Percentiles rank a stretch among this genome's conserved stretches.
phyloP scores from a whole-genome alignment of 2,797 vertebrate species.

The Pachyuromys duprasi region DNA sequence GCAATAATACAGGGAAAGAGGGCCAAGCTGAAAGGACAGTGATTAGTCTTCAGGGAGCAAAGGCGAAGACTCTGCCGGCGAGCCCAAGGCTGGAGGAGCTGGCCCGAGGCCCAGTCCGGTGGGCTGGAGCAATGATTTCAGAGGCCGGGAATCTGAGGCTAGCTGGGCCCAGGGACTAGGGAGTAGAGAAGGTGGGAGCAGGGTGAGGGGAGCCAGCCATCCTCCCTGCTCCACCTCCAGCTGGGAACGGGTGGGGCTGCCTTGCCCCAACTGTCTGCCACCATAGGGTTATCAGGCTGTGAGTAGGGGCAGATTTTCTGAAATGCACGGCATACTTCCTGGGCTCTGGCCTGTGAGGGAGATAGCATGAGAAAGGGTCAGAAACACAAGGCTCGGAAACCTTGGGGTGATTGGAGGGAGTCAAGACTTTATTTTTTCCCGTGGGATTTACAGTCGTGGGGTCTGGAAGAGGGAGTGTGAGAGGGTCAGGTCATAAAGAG shows the following conservation, averaged over 20 bases:
- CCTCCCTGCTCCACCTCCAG: conserved; percentile 25
- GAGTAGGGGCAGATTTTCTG: conserved; percentile 59
- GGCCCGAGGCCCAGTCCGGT: conserved; percentile 61
- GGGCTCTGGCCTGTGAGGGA: conserved; percentile 29
- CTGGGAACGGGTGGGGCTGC: not conserved
- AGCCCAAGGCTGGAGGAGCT: conserved; percentile 68
- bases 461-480: conserved; percentile 35
- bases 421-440: conserved; percentile 71
- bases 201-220: not conserved
- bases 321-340: conserved; percentile 51
- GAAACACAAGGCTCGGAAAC: not conserved
- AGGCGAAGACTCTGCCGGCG: conserved; percentile 56
- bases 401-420: conserved; percentile 57
- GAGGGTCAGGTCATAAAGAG: conserved; percentile 36
- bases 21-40: conserved; percentile 81
- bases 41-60: conserved; percentile 73
- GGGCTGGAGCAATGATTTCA: conserved; percentile 79
- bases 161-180: conserved; percentile 58
- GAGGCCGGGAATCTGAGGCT: conserved; percentile 64
- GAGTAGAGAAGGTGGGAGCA: conserved; percentile 49
- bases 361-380: conserved; percentile 57
- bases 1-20: conserved; percentile 79
- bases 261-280: conserved; percentile 47
- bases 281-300: conserved; percentile 69
- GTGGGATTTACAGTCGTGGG: conserved; percentile 62